phyloP scores from a whole-genome alignment of 2,888 invertebrate genomes.

The Orthosia gothica region DNA sequence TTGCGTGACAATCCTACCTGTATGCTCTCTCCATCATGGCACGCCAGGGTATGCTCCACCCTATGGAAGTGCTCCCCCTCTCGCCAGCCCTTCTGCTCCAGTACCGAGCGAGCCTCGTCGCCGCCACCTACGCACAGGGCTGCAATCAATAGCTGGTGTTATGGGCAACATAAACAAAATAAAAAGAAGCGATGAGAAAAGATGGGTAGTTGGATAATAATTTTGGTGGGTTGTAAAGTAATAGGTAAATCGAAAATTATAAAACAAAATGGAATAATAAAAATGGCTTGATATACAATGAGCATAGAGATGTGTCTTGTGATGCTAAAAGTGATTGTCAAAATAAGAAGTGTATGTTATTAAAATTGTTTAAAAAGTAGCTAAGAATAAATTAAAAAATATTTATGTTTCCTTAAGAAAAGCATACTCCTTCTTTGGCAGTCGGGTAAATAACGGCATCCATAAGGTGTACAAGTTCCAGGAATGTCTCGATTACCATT shows the following conservation, averaged over 20 bases:
- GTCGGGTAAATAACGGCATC: no score
- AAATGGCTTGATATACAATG: not conserved
- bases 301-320: not conserved
- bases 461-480: not conserved
- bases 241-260: not conserved
- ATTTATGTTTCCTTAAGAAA: not conserved
- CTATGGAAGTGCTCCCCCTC: conserved; percentile 95
- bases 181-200: conserved; percentile 43
- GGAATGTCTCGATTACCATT: not conserved
- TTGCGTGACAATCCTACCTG: conserved; percentile 92
- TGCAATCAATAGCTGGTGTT: conserved; percentile 71
- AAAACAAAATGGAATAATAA: not conserved
- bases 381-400: not conserved
- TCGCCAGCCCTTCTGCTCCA: conserved; percentile 93
- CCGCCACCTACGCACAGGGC: conserved; percentile 81
- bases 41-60: conserved; percentile 96
- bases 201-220: not conserved
- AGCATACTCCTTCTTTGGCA: no score
- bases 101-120: conserved; percentile 89
- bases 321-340: not conserved
- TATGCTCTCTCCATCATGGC: conserved; percentile 98
- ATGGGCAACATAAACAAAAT: conserved; percentile 61
- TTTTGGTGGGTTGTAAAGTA: not conserved
- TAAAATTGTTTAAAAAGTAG: not conserved
- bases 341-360: not conserved